Evolutionary conservation across 2,113 vertebrate species (phyloP), one percentile per base, ranked within the genome.

Genomic region (Labrus mixtus): DNA sequence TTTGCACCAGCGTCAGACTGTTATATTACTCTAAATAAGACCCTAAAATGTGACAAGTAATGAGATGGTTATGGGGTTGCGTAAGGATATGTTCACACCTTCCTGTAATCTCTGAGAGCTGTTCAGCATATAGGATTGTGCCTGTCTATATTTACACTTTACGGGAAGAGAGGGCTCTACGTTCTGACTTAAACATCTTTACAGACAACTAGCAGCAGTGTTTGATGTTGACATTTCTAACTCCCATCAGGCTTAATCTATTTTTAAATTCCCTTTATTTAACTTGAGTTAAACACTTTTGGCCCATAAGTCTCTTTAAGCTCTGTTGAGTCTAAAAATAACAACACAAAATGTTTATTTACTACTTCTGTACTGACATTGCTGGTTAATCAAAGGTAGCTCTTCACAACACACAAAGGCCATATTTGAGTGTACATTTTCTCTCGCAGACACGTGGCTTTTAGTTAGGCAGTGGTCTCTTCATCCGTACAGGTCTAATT

Each of bases 91-190:
- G 64, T 68, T 50, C 63, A 67, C 78, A 73, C 67, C 67, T 83
- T 54, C 41, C 71, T 29, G 65, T 93, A 93, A 93, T 93, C 89
- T 81, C 78, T 70, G 19, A 23, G 69, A 85, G 55, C 79, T 61
- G 87, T 75, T 90, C 77, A 82, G 53, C 23, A n/a, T 66, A 20
- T 78, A 76, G 85, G 90, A 90, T 87, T 90, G 78, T 64, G 72
- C 43, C 25, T 3, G 33, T 5, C 79, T 90, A 84, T 81, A 87
- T 90, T 87, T 91, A 87, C 46, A 70, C 76, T 4, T 80, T 63
- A 63, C 80, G 29, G 63, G 69, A 86, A 87, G 76, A 87, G 76
- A 84, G 11, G 85, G 73, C 77, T 78, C 54, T 70, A 56, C 59
- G 11, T 57, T 82, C 43, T 65, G 62, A 48, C 48, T 72, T 83